A percentile compares a stretch with the other conserved stretches of the same genome.
Conservation (phyloP, 1,140 invertebrate species). For the Lineus longissimus region DNA sequence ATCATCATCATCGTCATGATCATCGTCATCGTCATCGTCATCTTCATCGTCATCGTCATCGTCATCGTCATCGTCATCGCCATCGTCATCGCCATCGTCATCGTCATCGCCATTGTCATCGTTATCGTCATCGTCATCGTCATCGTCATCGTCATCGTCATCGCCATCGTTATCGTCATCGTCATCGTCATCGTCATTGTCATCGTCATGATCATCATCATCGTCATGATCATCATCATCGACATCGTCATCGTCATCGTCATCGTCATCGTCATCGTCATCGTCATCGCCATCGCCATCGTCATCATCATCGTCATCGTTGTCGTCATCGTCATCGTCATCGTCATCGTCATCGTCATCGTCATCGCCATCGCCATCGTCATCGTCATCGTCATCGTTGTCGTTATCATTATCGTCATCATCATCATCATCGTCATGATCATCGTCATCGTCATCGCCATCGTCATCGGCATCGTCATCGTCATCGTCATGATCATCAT, state of each 20-base stretch:
- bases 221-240: too few relatives aligned
- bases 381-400: background rate
- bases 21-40: too few relatives aligned
- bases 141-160: conserved; percentile 1
- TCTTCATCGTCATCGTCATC: background rate
- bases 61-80: too few relatives aligned
- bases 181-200: too few relatives aligned
- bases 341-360: conserved; percentile 1
- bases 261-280: background rate
- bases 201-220: too few relatives aligned
- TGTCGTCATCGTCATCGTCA: too few relatives aligned
- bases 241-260: background rate
- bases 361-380: conserved; percentile 1
- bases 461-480: too few relatives aligned
- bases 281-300: too few relatives aligned
- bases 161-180: background rate
- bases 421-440: too few relatives aligned
- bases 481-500: too few relatives aligned
- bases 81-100: conserved; percentile 1
- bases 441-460: too few relatives aligned
- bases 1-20: too few relatives aligned
- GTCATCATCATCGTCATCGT: background rate
- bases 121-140: conserved; percentile 1
- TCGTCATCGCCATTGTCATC: conserved; percentile 1
- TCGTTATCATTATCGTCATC: conserved; percentile 1